phyloP scores from a whole-genome alignment of 2,797 vertebrate genomes.

The Catharus ustulatus region DNA sequence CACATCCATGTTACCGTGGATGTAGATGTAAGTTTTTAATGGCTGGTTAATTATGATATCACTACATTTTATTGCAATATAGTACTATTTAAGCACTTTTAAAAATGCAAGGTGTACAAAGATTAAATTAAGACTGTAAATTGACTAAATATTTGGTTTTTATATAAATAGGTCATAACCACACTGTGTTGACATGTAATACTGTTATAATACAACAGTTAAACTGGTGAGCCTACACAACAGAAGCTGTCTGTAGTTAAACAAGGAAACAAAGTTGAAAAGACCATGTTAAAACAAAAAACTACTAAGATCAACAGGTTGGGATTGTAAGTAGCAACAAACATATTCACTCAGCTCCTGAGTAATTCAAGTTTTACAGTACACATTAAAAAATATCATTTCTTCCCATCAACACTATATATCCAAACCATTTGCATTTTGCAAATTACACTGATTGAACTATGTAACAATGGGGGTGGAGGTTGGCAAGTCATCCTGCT shows the following conservation, averaged over 20 bases:
- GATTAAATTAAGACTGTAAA: constrained; percentile 87
- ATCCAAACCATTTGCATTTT: constrained; percentile 84
- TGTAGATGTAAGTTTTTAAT: constrained; percentile 84
- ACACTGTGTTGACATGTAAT: constrained; percentile 91
- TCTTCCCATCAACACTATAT: constrained; percentile 83
- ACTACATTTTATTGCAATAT: constrained; percentile 88
- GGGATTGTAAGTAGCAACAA: constrained; percentile 84
- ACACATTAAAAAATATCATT: constrained; percentile 83
- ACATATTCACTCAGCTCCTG: constrained; percentile 84
- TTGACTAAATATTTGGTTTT: constrained; percentile 92
- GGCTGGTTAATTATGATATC: constrained; percentile 85
- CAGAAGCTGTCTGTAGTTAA: constrained; percentile 81
- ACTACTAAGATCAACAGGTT: constrained; percentile 82
- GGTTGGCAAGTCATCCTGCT: constrained; percentile 77
- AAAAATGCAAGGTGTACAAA: constrained; percentile 88
- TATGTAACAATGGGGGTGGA: constrained; percentile 76
- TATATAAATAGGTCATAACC: constrained; percentile 89
- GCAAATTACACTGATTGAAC: constrained; percentile 83
- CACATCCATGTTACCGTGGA: constrained; percentile 54
- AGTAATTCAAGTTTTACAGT: constrained; percentile 85
- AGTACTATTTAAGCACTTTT: constrained; percentile 87
- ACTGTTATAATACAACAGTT: constrained; percentile 88
- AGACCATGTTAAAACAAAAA: constrained; percentile 82
- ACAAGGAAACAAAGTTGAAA: constrained; percentile 81
- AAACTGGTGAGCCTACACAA: constrained; percentile 84